Percentiles rank a stretch among this genome's conserved stretches.
Evolutionary conservation across 2,797 vertebrate species (phyloP).

Genomic region (Megaceryle alcyon): DNA sequence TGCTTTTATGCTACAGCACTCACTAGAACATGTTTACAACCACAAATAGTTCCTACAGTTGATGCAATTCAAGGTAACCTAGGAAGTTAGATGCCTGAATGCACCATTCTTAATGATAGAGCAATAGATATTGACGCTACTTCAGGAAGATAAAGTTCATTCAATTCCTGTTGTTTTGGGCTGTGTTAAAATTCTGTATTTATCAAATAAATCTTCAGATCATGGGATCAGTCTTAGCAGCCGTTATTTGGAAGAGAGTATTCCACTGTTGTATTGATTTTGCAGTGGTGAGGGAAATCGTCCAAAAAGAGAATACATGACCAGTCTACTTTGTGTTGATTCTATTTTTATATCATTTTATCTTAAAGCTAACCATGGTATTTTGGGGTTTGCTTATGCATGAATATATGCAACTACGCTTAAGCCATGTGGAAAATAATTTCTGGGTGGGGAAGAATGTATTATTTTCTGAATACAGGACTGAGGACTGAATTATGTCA

Average conservation of each 20-base stretch:
- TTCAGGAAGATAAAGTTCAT: background rate
- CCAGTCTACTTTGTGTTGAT: background rate
- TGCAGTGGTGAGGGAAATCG: background rate
- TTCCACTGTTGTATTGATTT: background rate
- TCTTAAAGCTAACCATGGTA: background rate
- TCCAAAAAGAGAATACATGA: background rate
- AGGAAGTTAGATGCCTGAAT: conserved; percentile 5
- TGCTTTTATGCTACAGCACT: background rate
- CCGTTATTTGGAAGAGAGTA: background rate
- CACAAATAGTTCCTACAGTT: background rate
- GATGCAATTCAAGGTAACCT: conserved; percentile 9
- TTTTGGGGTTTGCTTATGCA: background rate
- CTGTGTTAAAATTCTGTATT: background rate
- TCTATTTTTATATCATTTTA: background rate
- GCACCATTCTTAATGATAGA: background rate
- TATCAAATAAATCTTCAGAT: background rate
- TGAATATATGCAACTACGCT: background rate
- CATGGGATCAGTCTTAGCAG: background rate
- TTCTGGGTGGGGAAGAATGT: background rate
- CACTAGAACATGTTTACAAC: background rate
- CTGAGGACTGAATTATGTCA: background rate
- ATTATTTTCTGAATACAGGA: background rate
- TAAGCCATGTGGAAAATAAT: background rate
- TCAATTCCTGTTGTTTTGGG: background rate
- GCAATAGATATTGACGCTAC: background rate